Conservation (phyloP, 2,888 invertebrate species). For the Drosophila testacea region DNA sequence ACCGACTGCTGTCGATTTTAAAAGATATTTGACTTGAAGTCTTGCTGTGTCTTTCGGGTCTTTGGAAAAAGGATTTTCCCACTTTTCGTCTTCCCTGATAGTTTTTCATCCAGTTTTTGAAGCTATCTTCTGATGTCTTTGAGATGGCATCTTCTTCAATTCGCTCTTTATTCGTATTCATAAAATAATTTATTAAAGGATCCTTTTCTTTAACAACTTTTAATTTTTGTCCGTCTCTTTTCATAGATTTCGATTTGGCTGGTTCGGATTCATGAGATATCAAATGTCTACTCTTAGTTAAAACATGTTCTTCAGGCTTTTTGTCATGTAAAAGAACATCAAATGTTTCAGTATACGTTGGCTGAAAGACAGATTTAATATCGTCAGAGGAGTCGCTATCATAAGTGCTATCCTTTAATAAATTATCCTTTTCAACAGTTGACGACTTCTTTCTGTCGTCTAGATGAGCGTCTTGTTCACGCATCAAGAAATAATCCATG, state of each 20-base stretch:
- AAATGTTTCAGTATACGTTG: neutral
- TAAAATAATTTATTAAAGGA: neutral
- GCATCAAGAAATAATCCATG: neutral
- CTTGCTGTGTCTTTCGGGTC: neutral
- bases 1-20: neutral
- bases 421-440: neutral
- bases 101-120: neutral
- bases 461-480: too few relatives aligned
- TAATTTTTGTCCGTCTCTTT: neutral
- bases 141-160: neutral
- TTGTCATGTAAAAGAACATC: neutral
- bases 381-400: neutral
- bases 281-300: neutral
- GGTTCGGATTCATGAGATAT: neutral
- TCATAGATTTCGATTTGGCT: neutral
- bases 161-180: neutral
- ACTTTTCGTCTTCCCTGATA: neutral
- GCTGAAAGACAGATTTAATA: too few relatives aligned
- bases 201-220: neutral
- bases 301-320: neutral
- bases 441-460: too few relatives aligned
- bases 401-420: neutral
- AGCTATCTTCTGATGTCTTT: conserved; percentile 1
- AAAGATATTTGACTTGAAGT: neutral
- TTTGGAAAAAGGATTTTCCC: neutral